phyloP scores from a whole-genome alignment of 2,888 invertebrate genomes.

The Nezara viridula region DNA sequence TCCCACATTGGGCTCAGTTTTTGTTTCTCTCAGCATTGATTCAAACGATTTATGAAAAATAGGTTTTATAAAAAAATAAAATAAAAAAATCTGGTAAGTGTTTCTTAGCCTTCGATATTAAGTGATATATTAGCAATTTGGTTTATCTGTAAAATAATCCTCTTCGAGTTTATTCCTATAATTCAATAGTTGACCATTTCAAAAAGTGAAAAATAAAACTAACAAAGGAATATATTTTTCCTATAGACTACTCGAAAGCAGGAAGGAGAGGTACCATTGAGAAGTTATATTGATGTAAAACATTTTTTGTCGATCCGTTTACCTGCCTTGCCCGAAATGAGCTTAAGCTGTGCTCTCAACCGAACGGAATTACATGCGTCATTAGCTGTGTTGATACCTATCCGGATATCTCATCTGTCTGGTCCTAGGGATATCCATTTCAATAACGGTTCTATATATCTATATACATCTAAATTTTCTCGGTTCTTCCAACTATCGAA shows the following conservation, averaged over 20 bases:
- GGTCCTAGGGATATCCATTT: not conserved
- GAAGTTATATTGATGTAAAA: not conserved
- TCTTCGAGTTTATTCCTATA: too few species aligned
- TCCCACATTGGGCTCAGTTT: too few species aligned
- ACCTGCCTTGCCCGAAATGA: not conserved
- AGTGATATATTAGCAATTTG: too few species aligned
- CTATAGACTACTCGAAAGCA: not conserved
- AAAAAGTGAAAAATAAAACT: not conserved
- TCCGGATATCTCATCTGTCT: not conserved
- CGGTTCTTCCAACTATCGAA: too few species aligned
- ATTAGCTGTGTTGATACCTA: not conserved
- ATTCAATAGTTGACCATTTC: too few species aligned
- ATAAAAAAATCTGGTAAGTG: too few species aligned
- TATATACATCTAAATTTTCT: not conserved
- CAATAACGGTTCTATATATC: not conserved
- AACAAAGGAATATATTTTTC: not conserved
- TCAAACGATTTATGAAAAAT: too few species aligned
- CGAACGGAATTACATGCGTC: not conserved
- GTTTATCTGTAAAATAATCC: too few species aligned
- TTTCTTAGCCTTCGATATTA: too few species aligned
- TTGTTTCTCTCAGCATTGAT: too few species aligned
- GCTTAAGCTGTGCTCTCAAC: not conserved
- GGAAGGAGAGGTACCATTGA: not conserved
- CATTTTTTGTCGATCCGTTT: not conserved
- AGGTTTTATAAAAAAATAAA: too few species aligned